Evolutionary conservation across 2,797 vertebrate species (phyloP).

Genomic region (Myotis daubentonii): DNA sequence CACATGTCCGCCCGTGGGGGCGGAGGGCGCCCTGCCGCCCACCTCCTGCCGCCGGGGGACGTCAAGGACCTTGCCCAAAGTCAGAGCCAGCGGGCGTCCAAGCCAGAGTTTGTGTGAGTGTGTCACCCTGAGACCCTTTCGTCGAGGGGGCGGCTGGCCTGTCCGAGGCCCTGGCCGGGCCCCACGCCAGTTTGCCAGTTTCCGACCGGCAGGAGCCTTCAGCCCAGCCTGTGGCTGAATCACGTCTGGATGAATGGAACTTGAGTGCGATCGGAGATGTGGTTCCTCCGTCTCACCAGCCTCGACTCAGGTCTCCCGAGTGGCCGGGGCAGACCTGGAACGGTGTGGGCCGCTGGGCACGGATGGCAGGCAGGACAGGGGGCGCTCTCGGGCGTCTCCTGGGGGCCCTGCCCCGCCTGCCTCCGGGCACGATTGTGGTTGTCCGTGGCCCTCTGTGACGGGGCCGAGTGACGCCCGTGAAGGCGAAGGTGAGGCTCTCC

Average conservation of each 20-base stretch:
- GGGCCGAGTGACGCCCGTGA: fast-evolving
- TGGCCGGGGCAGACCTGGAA: fast-evolving
- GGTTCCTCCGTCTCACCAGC: neutral
- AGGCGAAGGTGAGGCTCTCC: fast-evolving
- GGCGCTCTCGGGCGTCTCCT: fast-evolving
- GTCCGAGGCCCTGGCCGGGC: neutral
- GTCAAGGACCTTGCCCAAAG: neutral
- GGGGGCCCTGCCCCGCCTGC: neutral
- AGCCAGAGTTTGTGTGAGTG: neutral
- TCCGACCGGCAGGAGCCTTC: neutral
- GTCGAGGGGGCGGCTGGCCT: neutral
- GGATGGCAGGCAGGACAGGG: fast-evolving
- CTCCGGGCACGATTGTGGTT: fast-evolving
- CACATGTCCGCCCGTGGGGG: neutral
- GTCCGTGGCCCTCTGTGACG: neutral
- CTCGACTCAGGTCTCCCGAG: neutral
- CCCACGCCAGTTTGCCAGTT: neutral
- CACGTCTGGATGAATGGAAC: constrained; percentile 43
- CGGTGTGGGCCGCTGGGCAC: fast-evolving
- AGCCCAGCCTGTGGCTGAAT: neutral
- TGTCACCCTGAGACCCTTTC: neutral
- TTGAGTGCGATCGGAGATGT: neutral
- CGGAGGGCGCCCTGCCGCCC: neutral
- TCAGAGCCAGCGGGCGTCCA: fast-evolving
- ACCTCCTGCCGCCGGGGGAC: neutral